Evolutionary conservation across 2,888 invertebrate species (phyloP).

Genomic region (Hololepta plana): DNA sequence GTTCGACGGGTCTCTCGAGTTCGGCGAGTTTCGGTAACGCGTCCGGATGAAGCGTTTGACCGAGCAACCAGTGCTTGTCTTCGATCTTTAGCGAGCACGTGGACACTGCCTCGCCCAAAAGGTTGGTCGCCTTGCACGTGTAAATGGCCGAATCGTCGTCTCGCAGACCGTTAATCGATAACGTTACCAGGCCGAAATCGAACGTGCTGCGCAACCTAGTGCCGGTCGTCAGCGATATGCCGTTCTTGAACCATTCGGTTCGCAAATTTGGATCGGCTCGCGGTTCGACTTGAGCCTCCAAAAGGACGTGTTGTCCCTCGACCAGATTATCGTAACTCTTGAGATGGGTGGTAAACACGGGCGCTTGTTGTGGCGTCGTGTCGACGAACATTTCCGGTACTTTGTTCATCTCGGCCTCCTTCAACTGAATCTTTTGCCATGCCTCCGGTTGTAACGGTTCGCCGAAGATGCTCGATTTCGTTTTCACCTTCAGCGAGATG

Average conservation of each 20-base stretch:
- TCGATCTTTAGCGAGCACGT: constrained; percentile 79
- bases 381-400: constrained; percentile 79
- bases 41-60: constrained; percentile 76
- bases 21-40: constrained; percentile 72
- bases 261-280: constrained; percentile 73
- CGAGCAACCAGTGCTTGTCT: constrained; percentile 75
- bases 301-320: constrained; percentile 71
- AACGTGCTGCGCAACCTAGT: constrained; percentile 84
- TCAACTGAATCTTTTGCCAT: constrained; percentile 79
- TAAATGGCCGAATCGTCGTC: constrained; percentile 90
- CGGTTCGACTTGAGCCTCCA: constrained; percentile 85
- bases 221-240: constrained; percentile 68
- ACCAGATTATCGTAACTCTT: constrained; percentile 65
- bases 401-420: constrained; percentile 83
- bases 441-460: constrained; percentile 80
- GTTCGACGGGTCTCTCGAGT: constrained; percentile 61
- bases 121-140: constrained; percentile 85
- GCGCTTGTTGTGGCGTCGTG: constrained; percentile 73
- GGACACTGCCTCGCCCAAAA: constrained; percentile 86
- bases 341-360: constrained; percentile 88
- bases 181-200: constrained; percentile 89
- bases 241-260: constrained; percentile 87
- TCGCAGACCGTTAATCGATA: constrained; percentile 74
- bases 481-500: constrained; percentile 74
- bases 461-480: constrained; percentile 60